Base-by-base conservation (phyloP, 2,113 vertebrate species). In the Daphoenositta chrysoptera region DNA sequence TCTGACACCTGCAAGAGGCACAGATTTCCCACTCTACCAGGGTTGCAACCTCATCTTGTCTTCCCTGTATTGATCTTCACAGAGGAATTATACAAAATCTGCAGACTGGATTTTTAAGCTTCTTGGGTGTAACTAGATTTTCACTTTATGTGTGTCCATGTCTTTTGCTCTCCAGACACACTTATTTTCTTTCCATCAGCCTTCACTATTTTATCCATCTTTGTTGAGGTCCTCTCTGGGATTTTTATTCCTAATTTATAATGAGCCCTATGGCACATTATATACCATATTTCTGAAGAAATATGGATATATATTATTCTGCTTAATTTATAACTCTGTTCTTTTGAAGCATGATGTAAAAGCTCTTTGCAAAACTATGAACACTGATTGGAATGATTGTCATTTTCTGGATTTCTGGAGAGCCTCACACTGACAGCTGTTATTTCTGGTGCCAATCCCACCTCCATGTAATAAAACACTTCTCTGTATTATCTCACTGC, bases 401-500 rank as follows among this genome's bases (percentile, higher is more conserved):
- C 30, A 96, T 97, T 96, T 89, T 94, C 89, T 68, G 69, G 45
- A 97, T 97, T 96, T 93, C 89, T 93, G 51, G 84, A 57, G 73
- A 82, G 91, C 71, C 51, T 94, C 72, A 69, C 51, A 40, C 53
- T 83, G 83, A 89, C 96, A 97, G 91, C 94, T 97, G 97, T 85
- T 96, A 93, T 76, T 93, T 75, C 54, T 93, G 66, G 17, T 97
- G 87, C 75, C 82, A 95, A 86, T 91, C 77, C 89, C 75, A 78
- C 76, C 60, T 94, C 69, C 60, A 70, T 95, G 91, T 94, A 95
- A 94, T 94, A 58, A 93, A 97, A 96, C 57, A 75, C 96, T 94
- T 64, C 64, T 94, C 64, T 69, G 35, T 77, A 89, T 96, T 97
- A 87, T 87, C 93, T 97, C 91, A 97, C 93, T 91, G 73, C 83